Percentiles rank a stretch among this genome's conserved stretches.
phyloP scores from a whole-genome alignment of 1,140 invertebrate species.

The Tribolium madens region DNA sequence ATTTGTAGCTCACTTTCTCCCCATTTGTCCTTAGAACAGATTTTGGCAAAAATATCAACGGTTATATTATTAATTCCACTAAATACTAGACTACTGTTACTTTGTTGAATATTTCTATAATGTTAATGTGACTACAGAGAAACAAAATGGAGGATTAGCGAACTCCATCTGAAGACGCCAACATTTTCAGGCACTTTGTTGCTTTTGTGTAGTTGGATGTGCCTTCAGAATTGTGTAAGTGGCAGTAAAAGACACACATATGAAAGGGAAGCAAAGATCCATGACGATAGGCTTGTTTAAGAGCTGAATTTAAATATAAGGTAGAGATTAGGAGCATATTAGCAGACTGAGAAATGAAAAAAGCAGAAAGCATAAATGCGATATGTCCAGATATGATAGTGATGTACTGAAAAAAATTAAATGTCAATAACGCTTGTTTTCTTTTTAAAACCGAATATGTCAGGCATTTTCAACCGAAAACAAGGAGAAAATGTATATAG shows the following conservation, averaged over 20 bases:
- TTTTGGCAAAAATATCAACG: not conserved
- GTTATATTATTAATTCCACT: not conserved
- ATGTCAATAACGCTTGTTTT: not conserved
- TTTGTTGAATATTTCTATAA: not conserved
- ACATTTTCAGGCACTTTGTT: conserved; percentile 2
- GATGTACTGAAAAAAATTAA: not conserved
- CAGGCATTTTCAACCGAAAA: not conserved
- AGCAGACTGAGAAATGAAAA: not conserved
- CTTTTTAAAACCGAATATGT: not conserved
- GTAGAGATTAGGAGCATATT: not conserved
- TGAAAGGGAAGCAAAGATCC: not conserved
- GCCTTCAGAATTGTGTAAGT: conserved; percentile 1
- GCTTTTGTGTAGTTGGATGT: not conserved
- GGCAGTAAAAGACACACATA: conserved; percentile 20
- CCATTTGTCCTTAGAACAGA: not conserved
- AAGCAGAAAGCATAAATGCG: conserved; percentile 2
- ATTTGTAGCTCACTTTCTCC: conserved; percentile 8
- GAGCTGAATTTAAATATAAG: conserved; percentile 1
- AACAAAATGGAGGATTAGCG: not conserved
- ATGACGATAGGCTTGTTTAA: not conserved
- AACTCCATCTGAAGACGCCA: not conserved
- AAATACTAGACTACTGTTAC: no score
- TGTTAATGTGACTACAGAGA: not conserved
- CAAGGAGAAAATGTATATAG: conserved; percentile 13
- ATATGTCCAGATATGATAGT: not conserved